These are phyloP conservation scores for Hyperoplus lanceolatus DNA, from an alignment of 2,797 vertebrate species.

Conservation along the genomic window DNA sequence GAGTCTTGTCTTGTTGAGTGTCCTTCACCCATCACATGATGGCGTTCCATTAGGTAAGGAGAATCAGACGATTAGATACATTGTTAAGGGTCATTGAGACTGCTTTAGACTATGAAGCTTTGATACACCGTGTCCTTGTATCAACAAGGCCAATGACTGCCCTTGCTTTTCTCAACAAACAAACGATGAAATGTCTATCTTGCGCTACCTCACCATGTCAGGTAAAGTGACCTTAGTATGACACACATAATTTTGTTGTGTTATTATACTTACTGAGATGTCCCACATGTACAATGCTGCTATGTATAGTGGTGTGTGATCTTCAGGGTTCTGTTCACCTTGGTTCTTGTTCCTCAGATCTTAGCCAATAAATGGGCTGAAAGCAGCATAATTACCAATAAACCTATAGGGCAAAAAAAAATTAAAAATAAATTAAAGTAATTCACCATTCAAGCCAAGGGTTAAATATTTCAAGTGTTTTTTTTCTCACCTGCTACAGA, in stretches of 20 bases:
- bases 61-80: not conserved
- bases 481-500: too few relatives aligned
- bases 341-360: not conserved
- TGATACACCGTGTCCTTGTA: not conserved
- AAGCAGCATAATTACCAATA: too few relatives aligned
- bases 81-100: constrained; percentile 6
- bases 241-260: not conserved
- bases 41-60: not conserved
- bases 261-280: constrained; percentile 1
- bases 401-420: too few relatives aligned
- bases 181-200: constrained; percentile 19
- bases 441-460: too few relatives aligned
- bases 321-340: not conserved
- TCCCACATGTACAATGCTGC: not conserved
- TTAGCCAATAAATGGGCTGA: not conserved
- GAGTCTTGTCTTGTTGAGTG: not conserved
- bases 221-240: constrained; percentile 11
- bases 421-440: too few relatives aligned
- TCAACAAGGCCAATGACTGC: constrained; percentile 1
- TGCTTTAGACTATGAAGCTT: not conserved
- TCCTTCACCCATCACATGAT: not conserved
- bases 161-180: not conserved
- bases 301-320: not conserved
- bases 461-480: too few relatives aligned
- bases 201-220: constrained; percentile 1